These are phyloP conservation scores for Leptothorax acervorum DNA, from an alignment of 2,888 invertebrate genomes.

Conservation along the genomic window DNA sequence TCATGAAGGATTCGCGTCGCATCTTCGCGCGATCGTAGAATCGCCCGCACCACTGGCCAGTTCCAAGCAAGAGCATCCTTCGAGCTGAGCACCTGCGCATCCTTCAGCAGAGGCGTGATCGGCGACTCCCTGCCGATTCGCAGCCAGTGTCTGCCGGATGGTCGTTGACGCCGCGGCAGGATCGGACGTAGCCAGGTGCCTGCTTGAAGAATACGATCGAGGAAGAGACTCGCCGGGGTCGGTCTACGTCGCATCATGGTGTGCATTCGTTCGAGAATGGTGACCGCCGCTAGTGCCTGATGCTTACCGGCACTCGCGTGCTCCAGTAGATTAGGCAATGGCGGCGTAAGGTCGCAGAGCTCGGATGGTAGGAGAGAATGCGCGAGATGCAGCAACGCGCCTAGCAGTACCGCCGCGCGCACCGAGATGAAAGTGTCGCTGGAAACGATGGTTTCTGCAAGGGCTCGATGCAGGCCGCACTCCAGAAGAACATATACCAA, in stretches of 20 bases:
- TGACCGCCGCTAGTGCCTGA: constrained; percentile 93
- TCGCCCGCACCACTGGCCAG: constrained; percentile 93
- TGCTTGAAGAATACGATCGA: constrained; percentile 91
- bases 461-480: constrained; percentile 94
- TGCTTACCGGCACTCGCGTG: constrained; percentile 93
- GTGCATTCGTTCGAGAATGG: constrained; percentile 92
- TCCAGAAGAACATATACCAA: constrained; percentile 95
- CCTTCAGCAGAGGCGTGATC: constrained; percentile 87
- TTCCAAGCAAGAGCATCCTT: constrained; percentile 96
- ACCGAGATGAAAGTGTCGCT: constrained; percentile 96
- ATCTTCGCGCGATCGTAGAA: constrained; percentile 86
- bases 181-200: constrained; percentile 82
- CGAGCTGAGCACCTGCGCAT: constrained; percentile 92
- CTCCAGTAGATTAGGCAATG: constrained; percentile 93
- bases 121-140: constrained; percentile 80
- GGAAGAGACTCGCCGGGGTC: constrained; percentile 93
- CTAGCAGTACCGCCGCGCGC: constrained; percentile 95
- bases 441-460: constrained; percentile 96
- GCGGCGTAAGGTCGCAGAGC: constrained; percentile 93
- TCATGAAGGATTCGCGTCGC: constrained; percentile 89
- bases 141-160: constrained; percentile 80
- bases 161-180: constrained; percentile 78
- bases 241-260: constrained; percentile 93
- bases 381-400: constrained; percentile 94
- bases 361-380: constrained; percentile 95